phyloP scores from a whole-genome alignment of 2,113 vertebrate genomes.

The Elephantulus edwardii region DNA sequence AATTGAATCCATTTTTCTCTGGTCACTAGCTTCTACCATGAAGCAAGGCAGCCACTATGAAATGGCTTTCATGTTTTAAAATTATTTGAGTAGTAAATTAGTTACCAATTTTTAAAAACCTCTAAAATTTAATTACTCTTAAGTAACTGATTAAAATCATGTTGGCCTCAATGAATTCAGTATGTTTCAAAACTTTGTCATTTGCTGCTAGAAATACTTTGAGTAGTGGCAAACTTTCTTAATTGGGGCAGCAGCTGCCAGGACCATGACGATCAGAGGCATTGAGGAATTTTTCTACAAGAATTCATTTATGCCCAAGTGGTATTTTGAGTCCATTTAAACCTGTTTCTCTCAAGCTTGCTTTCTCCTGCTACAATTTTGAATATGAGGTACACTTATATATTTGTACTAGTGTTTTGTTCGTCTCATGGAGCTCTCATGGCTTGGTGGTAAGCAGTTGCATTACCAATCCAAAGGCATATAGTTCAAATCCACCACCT shows the following conservation, averaged over 20 bases:
- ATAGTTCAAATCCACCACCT: no score
- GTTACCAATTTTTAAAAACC: no score
- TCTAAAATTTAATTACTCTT: slow-evolving; percentile 20
- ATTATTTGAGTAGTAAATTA: slow-evolving; percentile 43
- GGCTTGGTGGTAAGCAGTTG: no score
- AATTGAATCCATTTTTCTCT: slow-evolving; percentile 4
- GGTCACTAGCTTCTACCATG: background rate
- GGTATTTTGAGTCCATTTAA: background rate
- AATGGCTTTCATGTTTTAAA: slow-evolving; percentile 21
- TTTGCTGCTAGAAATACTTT: background rate
- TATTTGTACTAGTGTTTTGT: background rate
- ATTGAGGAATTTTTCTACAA: background rate
- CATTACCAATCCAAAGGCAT: no score
- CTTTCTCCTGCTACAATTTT: background rate
- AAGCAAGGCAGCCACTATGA: background rate
- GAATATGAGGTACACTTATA: background rate
- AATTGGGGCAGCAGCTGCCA: background rate
- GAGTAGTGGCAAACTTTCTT: slow-evolving; percentile 7
- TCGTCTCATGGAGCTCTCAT: background rate
- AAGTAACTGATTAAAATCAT: slow-evolving; percentile 29
- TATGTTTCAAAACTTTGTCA: slow-evolving; percentile 8
- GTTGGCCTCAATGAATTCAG: background rate
- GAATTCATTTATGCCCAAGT: background rate
- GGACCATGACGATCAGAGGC: background rate
- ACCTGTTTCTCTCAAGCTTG: background rate